A percentile compares a stretch with the other conserved stretches of the same genome.
Evolutionary conservation across 2,113 vertebrate genomes (phyloP).

Genomic region (Puffinus mauretanicus): DNA sequence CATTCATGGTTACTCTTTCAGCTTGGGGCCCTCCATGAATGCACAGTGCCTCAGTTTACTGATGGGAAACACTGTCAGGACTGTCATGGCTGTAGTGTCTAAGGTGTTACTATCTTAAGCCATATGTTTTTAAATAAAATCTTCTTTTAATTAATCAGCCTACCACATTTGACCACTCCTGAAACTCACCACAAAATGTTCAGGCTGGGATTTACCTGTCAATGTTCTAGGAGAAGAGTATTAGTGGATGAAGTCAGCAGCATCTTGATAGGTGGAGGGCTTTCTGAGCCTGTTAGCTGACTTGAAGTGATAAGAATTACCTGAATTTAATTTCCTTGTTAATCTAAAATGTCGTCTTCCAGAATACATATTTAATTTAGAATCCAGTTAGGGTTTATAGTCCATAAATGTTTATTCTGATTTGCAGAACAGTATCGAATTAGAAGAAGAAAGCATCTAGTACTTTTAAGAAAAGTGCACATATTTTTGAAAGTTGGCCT

Average conservation of each 20-base stretch:
- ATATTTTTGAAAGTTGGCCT: background rate
- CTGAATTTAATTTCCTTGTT: slow-evolving; percentile 18
- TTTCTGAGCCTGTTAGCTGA: background rate
- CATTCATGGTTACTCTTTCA: background rate
- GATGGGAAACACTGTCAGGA: background rate
- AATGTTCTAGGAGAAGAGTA: background rate
- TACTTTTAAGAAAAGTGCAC: background rate
- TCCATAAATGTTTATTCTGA: background rate
- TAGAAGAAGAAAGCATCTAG: background rate
- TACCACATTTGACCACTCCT: background rate
- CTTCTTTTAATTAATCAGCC: background rate
- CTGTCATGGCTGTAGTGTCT: background rate
- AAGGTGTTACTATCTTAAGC: background rate
- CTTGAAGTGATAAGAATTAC: background rate
- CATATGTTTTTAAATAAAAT: background rate
- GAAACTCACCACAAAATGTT: background rate
- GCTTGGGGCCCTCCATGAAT: background rate
- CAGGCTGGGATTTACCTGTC: background rate
- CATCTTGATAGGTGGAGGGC: background rate
- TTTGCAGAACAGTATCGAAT: background rate
- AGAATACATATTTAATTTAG: background rate
- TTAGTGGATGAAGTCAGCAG: background rate
- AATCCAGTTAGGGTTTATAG: background rate
- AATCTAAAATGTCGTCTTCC: background rate
- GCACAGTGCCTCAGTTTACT: background rate